Percentiles rank a stretch among this genome's conserved stretches.
phyloP scores from a whole-genome alignment of 2,797 vertebrate genomes.

The Poeciliopsis turneri region DNA sequence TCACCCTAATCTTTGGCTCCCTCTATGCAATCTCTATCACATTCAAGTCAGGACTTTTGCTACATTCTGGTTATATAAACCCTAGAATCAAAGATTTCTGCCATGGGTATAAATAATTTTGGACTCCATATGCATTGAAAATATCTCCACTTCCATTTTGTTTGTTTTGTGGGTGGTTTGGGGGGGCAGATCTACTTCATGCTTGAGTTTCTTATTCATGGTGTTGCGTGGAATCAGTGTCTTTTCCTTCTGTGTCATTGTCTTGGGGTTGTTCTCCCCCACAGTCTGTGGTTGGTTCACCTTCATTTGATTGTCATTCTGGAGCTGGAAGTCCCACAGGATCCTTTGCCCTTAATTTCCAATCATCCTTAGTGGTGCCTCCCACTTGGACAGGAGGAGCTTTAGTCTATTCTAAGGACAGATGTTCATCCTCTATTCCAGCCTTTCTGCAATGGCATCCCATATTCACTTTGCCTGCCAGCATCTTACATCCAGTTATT shows the following conservation, averaged over 20 bases:
- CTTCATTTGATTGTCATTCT: not conserved
- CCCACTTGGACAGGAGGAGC: not conserved
- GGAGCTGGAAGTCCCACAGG: not conserved
- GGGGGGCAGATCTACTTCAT: not conserved
- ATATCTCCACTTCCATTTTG: not conserved
- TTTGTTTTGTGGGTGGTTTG: not conserved
- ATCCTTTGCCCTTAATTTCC: constrained; percentile 1
- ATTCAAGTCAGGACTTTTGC: not conserved
- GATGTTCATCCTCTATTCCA: not conserved
- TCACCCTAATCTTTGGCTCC: not conserved
- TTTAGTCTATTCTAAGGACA: not conserved
- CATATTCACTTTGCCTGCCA: not conserved
- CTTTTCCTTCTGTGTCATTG: not conserved
- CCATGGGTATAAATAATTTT: not conserved
- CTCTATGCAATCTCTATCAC: not conserved
- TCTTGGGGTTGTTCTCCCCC: not conserved
- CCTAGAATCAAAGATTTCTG: not conserved
- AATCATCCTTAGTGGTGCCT: not conserved
- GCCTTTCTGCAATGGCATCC: not conserved
- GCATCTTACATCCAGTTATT: not conserved
- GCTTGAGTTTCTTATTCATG: not conserved
- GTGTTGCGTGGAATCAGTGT: not conserved
- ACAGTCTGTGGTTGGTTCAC: not conserved
- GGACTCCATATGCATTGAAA: not conserved
- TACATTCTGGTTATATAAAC: not conserved